phyloP scores from a whole-genome alignment of 2,113 vertebrate species.

The Salvator merianae region DNA sequence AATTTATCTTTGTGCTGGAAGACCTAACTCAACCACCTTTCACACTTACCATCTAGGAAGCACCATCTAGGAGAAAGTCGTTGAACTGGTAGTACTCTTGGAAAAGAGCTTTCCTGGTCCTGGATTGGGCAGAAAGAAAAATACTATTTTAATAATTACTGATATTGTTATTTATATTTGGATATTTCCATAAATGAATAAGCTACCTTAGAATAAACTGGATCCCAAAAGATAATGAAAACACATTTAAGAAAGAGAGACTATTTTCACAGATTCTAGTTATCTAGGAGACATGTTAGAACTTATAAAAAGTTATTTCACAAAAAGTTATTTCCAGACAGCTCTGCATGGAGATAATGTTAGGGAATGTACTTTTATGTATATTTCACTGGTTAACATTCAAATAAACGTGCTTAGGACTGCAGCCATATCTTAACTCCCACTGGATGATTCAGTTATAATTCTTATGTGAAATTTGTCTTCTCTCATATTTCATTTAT shows the following conservation, averaged over 20 bases:
- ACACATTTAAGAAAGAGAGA: not conserved
- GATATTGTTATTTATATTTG: too few relatives aligned
- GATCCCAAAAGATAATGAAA: not conserved
- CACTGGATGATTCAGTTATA: not conserved
- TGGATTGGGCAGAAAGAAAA: conserved; percentile 34
- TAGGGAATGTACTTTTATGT: not conserved
- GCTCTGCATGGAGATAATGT: not conserved
- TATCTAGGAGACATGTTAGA: not conserved
- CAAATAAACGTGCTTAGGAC: not conserved
- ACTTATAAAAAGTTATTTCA: too few relatives aligned
- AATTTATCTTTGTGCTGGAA: not conserved
- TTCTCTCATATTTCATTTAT: not conserved
- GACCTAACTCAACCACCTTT: not conserved
- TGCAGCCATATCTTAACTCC: not conserved
- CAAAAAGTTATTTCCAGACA: not conserved
- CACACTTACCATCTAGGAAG: conserved; percentile 95
- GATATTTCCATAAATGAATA: too few relatives aligned
- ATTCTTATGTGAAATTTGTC: not conserved
- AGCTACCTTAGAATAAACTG: too few relatives aligned
- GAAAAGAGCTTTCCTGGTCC: conserved; percentile 86
- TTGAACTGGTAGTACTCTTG: conserved; percentile 84
- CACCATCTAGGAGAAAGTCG: conserved; percentile 95
- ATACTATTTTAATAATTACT: too few relatives aligned
- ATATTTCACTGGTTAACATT: not conserved
- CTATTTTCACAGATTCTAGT: too few relatives aligned